A percentile compares a stretch with the other conserved stretches of the same genome.
phyloP scores from a whole-genome alignment of 1,140 invertebrate genomes.

The Lasioglossum baleicum region DNA sequence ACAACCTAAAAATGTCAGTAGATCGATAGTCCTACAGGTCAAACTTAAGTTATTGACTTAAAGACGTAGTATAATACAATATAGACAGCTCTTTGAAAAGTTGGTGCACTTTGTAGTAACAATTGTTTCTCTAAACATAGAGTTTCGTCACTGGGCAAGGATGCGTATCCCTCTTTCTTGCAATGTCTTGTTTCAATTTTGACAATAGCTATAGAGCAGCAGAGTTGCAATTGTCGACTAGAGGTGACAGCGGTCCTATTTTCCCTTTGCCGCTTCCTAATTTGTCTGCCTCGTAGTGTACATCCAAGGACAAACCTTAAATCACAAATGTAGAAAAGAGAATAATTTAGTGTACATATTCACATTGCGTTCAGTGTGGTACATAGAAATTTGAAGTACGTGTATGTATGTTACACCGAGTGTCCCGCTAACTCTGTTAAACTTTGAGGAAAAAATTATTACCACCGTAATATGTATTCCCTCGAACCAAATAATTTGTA shows the following conservation, averaged over 20 bases:
- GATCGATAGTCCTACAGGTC: slow-evolving; percentile 56
- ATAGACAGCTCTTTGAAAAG: slow-evolving; percentile 61
- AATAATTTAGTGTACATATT: slow-evolving; percentile 5
- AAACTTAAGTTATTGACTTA: slow-evolving; percentile 62
- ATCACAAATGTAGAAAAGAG: slow-evolving; percentile 42
- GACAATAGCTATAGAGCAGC: slow-evolving; percentile 82
- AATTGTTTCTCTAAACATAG: slow-evolving; percentile 37
- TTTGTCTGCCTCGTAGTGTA: slow-evolving; percentile 89
- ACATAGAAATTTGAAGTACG: slow-evolving; percentile 18
- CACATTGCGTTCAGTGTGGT: not conserved
- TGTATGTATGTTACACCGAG: slow-evolving; percentile 7
- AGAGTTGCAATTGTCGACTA: slow-evolving; percentile 87
- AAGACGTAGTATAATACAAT: slow-evolving; percentile 65
- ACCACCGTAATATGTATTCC: too few relatives aligned
- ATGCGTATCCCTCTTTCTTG: slow-evolving; percentile 35
- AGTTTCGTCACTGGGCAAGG: slow-evolving; percentile 50
- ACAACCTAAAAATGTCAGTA: slow-evolving; percentile 59
- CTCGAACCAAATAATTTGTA: too few relatives aligned
- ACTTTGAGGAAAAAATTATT: too few relatives aligned
- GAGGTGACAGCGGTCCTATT: slow-evolving; percentile 87
- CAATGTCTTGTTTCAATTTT: slow-evolving; percentile 43
- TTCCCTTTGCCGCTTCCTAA: slow-evolving; percentile 84
- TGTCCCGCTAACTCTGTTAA: too few relatives aligned
- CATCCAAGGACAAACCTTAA: slow-evolving; percentile 85
- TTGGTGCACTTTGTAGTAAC: slow-evolving; percentile 56